Evolutionary conservation across 2,113 vertebrate species (phyloP), one percentile per base, ranked within the genome.

Genomic region (Campylomormyrus numenius): DNA sequence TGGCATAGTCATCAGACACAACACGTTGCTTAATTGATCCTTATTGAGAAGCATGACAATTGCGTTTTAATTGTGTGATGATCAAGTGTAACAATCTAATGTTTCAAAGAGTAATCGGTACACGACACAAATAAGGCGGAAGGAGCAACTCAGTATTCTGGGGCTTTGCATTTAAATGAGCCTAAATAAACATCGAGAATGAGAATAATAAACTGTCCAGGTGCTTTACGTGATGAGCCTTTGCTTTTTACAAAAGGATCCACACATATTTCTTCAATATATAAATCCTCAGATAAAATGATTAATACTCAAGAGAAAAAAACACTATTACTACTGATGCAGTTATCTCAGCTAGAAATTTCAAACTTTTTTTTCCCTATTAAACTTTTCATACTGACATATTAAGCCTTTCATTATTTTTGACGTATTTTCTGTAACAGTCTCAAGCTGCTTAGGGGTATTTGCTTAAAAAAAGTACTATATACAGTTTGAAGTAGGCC

Each of bases 1-100:
- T 89, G 70, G 48, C 49, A 88, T 35, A 91, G 91, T 92, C 90
- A 91, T 93, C 89, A 91, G 89, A 92, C 92, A 89, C 74, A 89
- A 48, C 5, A 19, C 15, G 85, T 70, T 85, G 49, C 49, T 88
- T 70, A 91, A 89, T 83, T 91, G 91, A 91, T 88, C 46, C 48
- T 85, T 90, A 91, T 92, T 90, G 84, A 88, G 80, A 90, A 21
- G 89, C 87, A 84, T 53, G n/a, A 80, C 42, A 24, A 35, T 62
- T 62, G 46, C 3, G 19, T 49, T 48, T 77, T 89, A 49, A 74
- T 17, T 74, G 45, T 70, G n/a, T 77, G 45, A n/a, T 13, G 27
- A 19, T 77, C 42, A 48, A 21, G 42, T 15, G 5, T 49, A 52
- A 50, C 7, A 24, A 39, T 74, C 80, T 46, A 39, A 62, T 35